These are phyloP conservation scores for Gymnopithys bicolor DNA, from an alignment of 2,797 vertebrate genomes.

Conservation along the genomic window DNA sequence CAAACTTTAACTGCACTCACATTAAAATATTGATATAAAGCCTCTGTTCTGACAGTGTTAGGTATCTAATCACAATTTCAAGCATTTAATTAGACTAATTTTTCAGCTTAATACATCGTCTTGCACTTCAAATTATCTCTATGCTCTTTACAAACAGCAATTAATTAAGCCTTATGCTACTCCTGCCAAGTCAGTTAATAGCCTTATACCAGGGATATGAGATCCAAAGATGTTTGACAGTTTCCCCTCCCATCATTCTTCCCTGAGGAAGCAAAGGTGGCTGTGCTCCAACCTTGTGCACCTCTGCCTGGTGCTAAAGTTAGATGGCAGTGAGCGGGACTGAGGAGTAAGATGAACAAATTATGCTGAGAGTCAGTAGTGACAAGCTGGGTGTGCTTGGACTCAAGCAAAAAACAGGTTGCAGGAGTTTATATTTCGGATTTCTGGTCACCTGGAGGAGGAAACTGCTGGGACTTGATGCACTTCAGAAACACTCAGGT, in stretches of 20 bases:
- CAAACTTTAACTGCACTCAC: not conserved
- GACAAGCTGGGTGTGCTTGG: not conserved
- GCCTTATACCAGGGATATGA: not conserved
- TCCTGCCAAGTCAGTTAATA: constrained; percentile 5
- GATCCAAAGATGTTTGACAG: not conserved
- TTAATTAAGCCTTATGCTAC: constrained; percentile 13
- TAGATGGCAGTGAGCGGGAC: not conserved
- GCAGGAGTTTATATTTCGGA: not conserved
- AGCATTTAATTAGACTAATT: constrained; percentile 15
- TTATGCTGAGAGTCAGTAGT: not conserved
- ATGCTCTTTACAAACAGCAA: not conserved
- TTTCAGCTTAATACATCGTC: constrained; percentile 14
- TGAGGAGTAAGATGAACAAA: not conserved
- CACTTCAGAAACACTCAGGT: not conserved
- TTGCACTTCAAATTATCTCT: constrained; percentile 30
- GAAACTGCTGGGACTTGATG: not conserved
- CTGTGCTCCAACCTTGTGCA: not conserved
- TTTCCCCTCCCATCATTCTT: not conserved
- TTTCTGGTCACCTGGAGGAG: not conserved
- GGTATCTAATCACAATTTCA: not conserved
- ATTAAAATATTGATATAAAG: constrained; percentile 3
- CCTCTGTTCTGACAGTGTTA: not conserved
- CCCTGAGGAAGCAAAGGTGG: not conserved
- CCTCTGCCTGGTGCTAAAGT: not conserved
- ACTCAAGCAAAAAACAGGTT: not conserved